phyloP scores from a whole-genome alignment of 2,888 invertebrate species.

The Drosophila vallismaia region DNA sequence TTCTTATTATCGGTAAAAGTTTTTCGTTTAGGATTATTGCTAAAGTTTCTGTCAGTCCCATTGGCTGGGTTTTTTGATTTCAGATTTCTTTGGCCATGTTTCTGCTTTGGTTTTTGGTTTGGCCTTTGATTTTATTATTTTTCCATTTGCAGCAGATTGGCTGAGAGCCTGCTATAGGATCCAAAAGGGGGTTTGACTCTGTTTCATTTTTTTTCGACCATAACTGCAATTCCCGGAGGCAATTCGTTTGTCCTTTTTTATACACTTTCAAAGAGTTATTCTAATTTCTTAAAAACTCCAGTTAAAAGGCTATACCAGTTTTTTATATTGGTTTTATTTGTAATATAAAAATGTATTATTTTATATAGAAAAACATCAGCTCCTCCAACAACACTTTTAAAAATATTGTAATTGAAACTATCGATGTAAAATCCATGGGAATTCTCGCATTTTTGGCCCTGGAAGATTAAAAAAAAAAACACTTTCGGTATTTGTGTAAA shows the following conservation, averaged over 20 bases:
- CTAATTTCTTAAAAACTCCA: not conserved
- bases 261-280: not conserved
- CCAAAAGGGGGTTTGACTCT: conserved; percentile 31
- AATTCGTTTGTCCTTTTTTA: conserved; percentile 30
- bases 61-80: conserved; percentile 35
- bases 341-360: not conserved
- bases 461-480: conserved; percentile 25
- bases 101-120: conserved; percentile 28
- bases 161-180: conserved; percentile 20
- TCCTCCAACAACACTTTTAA: conserved; percentile 10
- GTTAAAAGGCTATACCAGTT: not conserved
- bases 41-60: conserved; percentile 36
- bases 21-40: conserved; percentile 43
- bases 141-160: conserved; percentile 62
- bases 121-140: conserved; percentile 58
- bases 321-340: too few species aligned
- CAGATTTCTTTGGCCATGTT: conserved; percentile 16
- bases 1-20: conserved; percentile 43
- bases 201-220: conserved; percentile 15
- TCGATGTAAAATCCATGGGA: not conserved
- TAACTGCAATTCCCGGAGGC: conserved; percentile 49
- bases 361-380: not conserved
- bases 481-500: conserved; percentile 24
- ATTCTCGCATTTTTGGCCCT: not conserved
- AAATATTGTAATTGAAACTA: not conserved